Evolutionary conservation across 2,113 vertebrate genomes (phyloP).

Genomic region (Rhinopomastus cyanomelas): DNA sequence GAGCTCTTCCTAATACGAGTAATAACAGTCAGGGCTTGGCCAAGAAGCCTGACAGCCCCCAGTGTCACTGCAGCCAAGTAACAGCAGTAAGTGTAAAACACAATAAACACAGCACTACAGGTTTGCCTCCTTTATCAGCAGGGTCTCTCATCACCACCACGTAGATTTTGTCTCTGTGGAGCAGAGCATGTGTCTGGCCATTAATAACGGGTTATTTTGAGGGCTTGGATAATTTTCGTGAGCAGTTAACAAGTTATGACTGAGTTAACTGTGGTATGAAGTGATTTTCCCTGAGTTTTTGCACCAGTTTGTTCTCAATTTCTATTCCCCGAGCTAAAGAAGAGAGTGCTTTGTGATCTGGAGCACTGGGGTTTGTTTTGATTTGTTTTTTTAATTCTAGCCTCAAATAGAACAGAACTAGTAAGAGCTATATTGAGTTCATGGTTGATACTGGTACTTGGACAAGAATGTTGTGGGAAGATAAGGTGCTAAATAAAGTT

Average conservation of each 20-base stretch:
- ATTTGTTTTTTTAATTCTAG: background rate
- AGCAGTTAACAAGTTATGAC: background rate
- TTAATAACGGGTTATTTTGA: background rate
- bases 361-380: background rate
- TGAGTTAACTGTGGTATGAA: background rate
- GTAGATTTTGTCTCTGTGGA: background rate
- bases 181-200: background rate
- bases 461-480: conserved; percentile 61
- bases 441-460: conserved; percentile 31
- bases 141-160: background rate
- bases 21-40: background rate
- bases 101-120: background rate
- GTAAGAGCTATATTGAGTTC: conserved; percentile 44
- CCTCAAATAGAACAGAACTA: conserved; percentile 45
- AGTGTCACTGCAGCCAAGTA: too few species aligned
- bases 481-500: conserved; percentile 73
- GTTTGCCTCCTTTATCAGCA: background rate
- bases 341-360: background rate
- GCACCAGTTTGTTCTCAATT: background rate
- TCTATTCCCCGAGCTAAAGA: background rate
- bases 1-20: accelerated
- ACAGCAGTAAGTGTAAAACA: background rate
- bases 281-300: background rate
- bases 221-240: background rate
- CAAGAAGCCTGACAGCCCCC: background rate